Evolutionary conservation across 1,140 invertebrate species (phyloP).

Genomic region (Drosophila chauvacae): DNA sequence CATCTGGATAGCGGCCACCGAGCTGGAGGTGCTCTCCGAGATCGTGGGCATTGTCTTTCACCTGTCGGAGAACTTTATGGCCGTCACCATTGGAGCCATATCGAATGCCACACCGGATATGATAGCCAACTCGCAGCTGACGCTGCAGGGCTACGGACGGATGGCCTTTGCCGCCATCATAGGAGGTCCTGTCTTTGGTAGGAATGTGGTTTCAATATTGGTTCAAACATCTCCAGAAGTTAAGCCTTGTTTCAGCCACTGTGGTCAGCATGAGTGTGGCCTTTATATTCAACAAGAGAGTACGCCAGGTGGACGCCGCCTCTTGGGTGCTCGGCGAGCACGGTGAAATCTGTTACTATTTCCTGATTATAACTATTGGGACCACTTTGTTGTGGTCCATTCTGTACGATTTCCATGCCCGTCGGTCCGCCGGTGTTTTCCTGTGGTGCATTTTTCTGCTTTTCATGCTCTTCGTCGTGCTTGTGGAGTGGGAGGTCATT

Average conservation of each 20-base stretch:
- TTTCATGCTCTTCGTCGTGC: constrained; percentile 26
- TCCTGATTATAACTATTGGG: constrained; percentile 32
- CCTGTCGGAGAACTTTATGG: constrained; percentile 45
- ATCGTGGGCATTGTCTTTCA: constrained; percentile 46
- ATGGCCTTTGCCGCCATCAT: constrained; percentile 62
- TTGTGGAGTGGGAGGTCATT: constrained; percentile 35
- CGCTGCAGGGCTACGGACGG: constrained; percentile 56
- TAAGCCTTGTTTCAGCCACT: constrained; percentile 15
- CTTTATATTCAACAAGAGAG: constrained; percentile 34
- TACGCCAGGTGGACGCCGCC: constrained; percentile 1
- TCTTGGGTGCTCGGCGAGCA: constrained; percentile 40
- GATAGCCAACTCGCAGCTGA: constrained; percentile 45
- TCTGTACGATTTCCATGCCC: constrained; percentile 44
- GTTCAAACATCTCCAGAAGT: accelerated
- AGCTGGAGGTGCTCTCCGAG: constrained; percentile 44
- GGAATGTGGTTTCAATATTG: not conserved
- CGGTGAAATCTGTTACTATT: constrained; percentile 45
- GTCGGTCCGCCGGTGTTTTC: constrained; percentile 50
- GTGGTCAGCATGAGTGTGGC: constrained; percentile 42
- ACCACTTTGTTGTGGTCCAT: constrained; percentile 33
- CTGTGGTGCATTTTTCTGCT: constrained; percentile 32
- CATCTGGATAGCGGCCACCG: constrained; percentile 35
- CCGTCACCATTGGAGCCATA: constrained; percentile 37
- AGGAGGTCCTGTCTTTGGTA: constrained; percentile 51
- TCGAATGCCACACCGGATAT: constrained; percentile 37